A percentile compares a stretch with the other conserved stretches of the same genome.
Evolutionary conservation across 2,888 invertebrate species (phyloP).

Genomic region (Brenthis ino): DNA sequence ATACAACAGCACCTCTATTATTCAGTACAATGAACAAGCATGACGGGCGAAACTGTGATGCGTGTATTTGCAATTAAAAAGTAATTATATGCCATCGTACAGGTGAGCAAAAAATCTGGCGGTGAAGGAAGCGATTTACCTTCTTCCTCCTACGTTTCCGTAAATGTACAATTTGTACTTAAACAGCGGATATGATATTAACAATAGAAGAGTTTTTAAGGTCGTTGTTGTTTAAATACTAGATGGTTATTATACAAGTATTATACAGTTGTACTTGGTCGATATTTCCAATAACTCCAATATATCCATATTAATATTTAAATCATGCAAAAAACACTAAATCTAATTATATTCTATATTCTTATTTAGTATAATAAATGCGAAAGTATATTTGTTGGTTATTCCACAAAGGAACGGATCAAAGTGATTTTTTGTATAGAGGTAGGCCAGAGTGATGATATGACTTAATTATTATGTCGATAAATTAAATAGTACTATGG

Average conservation of each 20-base stretch:
- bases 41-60: slow-evolving; percentile 34
- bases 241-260: not conserved
- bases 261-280: not conserved
- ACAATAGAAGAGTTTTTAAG: slow-evolving; percentile 28
- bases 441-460: too few species aligned
- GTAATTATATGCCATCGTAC: slow-evolving; percentile 36
- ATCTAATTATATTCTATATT: too few species aligned
- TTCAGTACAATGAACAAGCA: slow-evolving; percentile 28
- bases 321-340: too few species aligned
- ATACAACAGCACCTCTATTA: slow-evolving; percentile 24
- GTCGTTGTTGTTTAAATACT: slow-evolving; percentile 5
- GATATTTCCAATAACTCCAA: not conserved
- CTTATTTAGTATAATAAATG: too few species aligned
- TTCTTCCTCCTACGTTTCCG: slow-evolving; percentile 41
- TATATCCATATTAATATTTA: not conserved
- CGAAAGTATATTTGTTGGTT: too few species aligned
- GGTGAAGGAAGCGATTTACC: slow-evolving; percentile 38
- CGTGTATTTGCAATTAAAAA: slow-evolving; percentile 47
- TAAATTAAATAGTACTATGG: too few species aligned
- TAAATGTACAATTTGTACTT: slow-evolving; percentile 31
- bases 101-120: slow-evolving; percentile 32
- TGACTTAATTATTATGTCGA: too few species aligned
- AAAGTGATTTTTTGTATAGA: too few species aligned
- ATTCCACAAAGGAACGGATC: too few species aligned
- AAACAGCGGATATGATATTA: slow-evolving; percentile 36